These are phyloP conservation scores for Eupeodes latifasciatus DNA, from an alignment of 2,888 invertebrate species.

Conservation along the genomic window DNA sequence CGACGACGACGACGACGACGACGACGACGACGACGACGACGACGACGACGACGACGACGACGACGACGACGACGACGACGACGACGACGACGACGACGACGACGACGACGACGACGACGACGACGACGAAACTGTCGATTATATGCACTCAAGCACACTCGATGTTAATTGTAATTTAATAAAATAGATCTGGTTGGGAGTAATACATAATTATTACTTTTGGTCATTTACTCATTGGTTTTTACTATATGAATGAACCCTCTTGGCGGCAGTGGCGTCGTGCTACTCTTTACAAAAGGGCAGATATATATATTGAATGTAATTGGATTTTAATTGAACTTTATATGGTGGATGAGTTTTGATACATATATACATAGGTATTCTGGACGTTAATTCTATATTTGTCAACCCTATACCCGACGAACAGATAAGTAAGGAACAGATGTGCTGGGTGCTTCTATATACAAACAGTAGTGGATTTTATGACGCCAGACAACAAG, in stretches of 20 bases:
- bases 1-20: neutral
- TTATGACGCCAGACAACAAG: no score
- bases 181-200: slow-evolving; percentile 57
- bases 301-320: slow-evolving; percentile 62
- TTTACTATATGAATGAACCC: slow-evolving; percentile 2
- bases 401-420: slow-evolving; percentile 52
- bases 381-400: slow-evolving; percentile 16
- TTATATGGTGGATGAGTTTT: slow-evolving; percentile 69
- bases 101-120: neutral
- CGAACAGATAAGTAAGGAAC: neutral
- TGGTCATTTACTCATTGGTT: slow-evolving; percentile 56
- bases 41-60: neutral
- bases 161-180: slow-evolving; percentile 73
- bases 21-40: neutral
- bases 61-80: neutral
- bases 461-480: neutral
- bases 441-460: slow-evolving; percentile 18
- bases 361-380: slow-evolving; percentile 41
- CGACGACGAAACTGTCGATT: slow-evolving; percentile 37
- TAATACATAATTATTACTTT: slow-evolving; percentile 60
- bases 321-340: slow-evolving; percentile 76
- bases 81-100: neutral
- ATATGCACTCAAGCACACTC: slow-evolving; percentile 49
- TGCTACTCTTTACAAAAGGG: neutral
- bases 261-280: neutral